Evolutionary conservation across 2,888 invertebrate species (phyloP).

Genomic region (Holacanthella duospinosa): DNA sequence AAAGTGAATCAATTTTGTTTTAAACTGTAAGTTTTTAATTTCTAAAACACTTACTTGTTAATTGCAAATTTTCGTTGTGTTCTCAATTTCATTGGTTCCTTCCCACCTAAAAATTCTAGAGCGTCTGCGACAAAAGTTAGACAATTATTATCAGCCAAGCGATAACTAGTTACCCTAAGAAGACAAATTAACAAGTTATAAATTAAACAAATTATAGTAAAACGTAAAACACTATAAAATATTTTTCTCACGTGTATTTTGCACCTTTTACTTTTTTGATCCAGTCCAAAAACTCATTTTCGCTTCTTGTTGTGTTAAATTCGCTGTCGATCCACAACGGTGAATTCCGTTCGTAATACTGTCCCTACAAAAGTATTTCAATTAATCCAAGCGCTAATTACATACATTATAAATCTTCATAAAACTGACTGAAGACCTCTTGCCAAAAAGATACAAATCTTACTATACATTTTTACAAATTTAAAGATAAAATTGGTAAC

Average conservation of each 20-base stretch:
- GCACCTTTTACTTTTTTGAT: not conserved
- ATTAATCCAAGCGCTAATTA: too few species aligned
- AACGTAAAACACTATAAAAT: not conserved
- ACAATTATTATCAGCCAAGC: constrained; percentile 3
- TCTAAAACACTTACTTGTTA: not conserved
- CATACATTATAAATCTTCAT: too few species aligned
- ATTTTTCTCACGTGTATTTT: not conserved
- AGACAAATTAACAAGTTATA: not conserved
- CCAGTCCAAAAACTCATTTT: not conserved
- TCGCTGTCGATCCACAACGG: not conserved
- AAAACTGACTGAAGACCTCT: too few species aligned
- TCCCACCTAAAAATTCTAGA: constrained; percentile 1
- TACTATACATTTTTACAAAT: too few species aligned
- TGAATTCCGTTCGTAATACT: too few species aligned
- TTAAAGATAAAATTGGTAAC: too few species aligned
- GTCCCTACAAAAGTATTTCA: too few species aligned
- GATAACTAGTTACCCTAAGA: constrained; percentile 4
- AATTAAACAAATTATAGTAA: too few species aligned
- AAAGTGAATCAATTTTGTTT: too few species aligned
- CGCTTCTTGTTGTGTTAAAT: not conserved
- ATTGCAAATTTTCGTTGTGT: not conserved
- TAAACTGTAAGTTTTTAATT: not conserved
- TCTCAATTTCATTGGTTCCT: not conserved
- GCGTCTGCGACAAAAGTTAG: constrained; percentile 2
- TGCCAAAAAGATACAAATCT: too few species aligned